Percentiles rank a stretch among this genome's conserved stretches.
These are phyloP conservation scores for Danio rerio DNA, from an alignment of 2,113 vertebrate genomes.

Conservation along the genomic window DNA sequence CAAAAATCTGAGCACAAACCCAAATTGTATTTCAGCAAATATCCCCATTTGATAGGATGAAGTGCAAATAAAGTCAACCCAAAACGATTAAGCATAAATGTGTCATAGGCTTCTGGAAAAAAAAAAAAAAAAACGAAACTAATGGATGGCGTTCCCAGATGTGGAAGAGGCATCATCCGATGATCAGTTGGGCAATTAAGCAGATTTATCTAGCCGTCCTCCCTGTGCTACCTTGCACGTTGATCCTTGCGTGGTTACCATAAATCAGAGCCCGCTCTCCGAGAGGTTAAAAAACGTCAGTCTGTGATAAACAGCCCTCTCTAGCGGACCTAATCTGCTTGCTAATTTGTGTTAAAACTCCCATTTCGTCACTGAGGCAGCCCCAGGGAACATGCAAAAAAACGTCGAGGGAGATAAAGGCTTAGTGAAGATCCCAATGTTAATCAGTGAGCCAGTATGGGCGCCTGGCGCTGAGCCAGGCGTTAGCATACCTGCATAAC, in stretches of 20 bases:
- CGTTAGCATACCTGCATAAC: conserved; percentile 11
- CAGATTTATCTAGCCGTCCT: conserved; percentile 50
- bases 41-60: neutral
- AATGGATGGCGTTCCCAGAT: conserved; percentile 27
- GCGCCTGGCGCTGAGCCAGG: conserved; percentile 23
- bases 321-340: conserved; percentile 30
- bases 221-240: conserved; percentile 27
- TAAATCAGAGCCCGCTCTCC: conserved; percentile 44
- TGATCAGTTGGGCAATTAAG: conserved; percentile 48
- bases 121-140: neutral
- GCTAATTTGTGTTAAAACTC: conserved; percentile 50
- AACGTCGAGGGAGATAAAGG: neutral
- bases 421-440: conserved; percentile 26
- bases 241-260: conserved; percentile 29
- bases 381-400: conserved; percentile 15
- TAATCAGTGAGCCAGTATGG: conserved; percentile 21
- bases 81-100: conserved; percentile 4
- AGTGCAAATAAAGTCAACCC: conserved; percentile 15
- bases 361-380: conserved; percentile 14
- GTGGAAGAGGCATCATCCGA: conserved; percentile 16
- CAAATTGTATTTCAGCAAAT: too few species aligned
- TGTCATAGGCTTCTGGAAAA: neutral
- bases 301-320: conserved; percentile 41
- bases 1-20: too few species aligned
- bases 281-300: conserved; percentile 22